Evolutionary conservation across 2,113 vertebrate species (phyloP), one percentile per base, ranked within the genome.

Genomic region (Sturnus vulgaris): DNA sequence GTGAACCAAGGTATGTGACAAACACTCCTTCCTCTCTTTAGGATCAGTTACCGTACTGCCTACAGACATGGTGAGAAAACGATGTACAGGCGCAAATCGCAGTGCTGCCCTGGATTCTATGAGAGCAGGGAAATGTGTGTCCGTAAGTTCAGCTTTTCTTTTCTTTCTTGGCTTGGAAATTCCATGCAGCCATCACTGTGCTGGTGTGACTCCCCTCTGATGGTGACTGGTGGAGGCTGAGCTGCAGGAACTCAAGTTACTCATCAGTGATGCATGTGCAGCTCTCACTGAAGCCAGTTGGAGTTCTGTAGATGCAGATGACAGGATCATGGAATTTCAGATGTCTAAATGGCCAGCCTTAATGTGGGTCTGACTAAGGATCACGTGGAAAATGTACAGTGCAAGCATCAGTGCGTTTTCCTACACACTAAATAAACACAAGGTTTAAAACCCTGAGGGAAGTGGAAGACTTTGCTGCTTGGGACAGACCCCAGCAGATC

Each of bases 101-200:
- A 99, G 97, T 99, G 99, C 95, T 99, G 99, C 79, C 99, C 99
- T 8, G 99, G 99, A 70, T 99, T 99, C 98, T 98, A 98, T 42
- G 99, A 99, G 96, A 98, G 98, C 86, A 98, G 97, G 59, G 99
- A 99, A 77, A 98, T 98, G 93, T 99, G 99, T 98, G 97, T 99
- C 94, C 99, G 99, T 99, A 98, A 99, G 99, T 99, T 89, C 57
- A 90, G 3, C 53, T 63, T 49, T 73, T n/a, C n/a, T 39, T 39
- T 49, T 31, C 40, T 4, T 60, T 23, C 7, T 10, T 57, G 14
- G 5, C 39, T 88, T 82, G 85, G 46, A 69, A 40, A n/a, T 77
- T 71, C 25, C 9, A 4, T n/a, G 25, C 9, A 1, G 59, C 53
- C 78, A 33, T 59, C 33, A 7, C 5, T 31, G 8, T 75, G n/a